Conservation (phyloP, 64 coral and sea anemone species). For the Porites lutea region DNA sequence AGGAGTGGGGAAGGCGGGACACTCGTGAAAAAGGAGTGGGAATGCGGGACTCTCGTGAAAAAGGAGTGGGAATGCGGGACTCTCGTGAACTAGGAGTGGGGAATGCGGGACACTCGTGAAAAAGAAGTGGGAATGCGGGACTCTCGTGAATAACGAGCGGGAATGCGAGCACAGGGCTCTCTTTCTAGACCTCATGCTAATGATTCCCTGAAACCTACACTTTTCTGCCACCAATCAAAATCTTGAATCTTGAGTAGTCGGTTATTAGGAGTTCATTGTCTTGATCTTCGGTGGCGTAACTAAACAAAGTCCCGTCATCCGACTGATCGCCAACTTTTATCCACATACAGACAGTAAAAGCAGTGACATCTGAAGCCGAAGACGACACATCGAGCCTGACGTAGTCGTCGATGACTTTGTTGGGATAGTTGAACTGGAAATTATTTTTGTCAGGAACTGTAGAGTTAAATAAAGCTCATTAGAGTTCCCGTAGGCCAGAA, state of each 20-base stretch:
- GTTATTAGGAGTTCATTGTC: constrained; percentile 6
- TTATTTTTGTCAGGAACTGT: neutral
- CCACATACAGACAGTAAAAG: constrained; percentile 21
- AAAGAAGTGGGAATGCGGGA: no score
- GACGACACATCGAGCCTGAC: neutral
- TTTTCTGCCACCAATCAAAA: neutral
- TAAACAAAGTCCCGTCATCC: neutral
- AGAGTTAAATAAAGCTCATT: no score
- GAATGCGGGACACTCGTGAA: no score
- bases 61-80: no score
- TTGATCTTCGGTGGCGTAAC: neutral
- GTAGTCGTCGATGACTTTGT: neutral
- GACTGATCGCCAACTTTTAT: neutral
- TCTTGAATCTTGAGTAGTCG: neutral
- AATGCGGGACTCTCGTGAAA: no score
- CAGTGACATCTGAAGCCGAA: constrained; percentile 6
- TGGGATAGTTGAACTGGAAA: neutral
- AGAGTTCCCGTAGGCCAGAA: no score
- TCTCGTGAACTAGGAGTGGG: no score
- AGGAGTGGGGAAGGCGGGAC: no score
- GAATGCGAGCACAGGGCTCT: no score
- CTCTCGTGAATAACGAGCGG: no score
- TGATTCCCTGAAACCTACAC: neutral
- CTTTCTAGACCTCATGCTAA: no score
- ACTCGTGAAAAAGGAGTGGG: no score